Base-by-base conservation (phyloP, 2,888 invertebrate species). In the Proisotoma minuta region DNA sequence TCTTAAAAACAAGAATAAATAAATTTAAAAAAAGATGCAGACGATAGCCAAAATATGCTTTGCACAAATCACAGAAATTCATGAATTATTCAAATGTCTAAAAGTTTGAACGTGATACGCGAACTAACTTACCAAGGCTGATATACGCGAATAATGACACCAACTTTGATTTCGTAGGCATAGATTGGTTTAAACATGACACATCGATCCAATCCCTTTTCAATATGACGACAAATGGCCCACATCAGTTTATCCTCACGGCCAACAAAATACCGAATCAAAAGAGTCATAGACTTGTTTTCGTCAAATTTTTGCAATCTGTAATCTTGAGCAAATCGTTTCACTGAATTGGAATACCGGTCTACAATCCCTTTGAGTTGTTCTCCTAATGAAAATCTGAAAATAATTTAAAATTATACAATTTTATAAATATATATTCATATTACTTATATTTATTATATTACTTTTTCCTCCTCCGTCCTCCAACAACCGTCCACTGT, bases 131-230 rank as follows among this genome's bases (percentile, higher is more conserved):
- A 59, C 58, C 58, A 59, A 12, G 58, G 58, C 12, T 28, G 15
- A 50, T 34, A 59, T 10, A 59, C 22, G 22, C 29, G 49, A 3
- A 59, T 22, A 2, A 23, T 24, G 2, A 24, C 27, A 8, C 43
- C 43, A 3, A n/a, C 24, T 24, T 18, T 24, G 15, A 56, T 43
- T 12, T 56, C 56, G 20, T 15, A 24, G 2, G 34, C 10, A 20
- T 49, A 22, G 24, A 22, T 5, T 23, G 62, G 53, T 23, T 29
- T 54, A 23, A 63, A 63, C 24, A 63, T n/a, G 1, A 63, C 39
- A 24, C 49, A 59, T 15, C 28, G 43, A 34, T 56, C 27, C 15
- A 20, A 18, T 1, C 29, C 26, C 3, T 29, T 23, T n/a, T 54
- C 51, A 1, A 40, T 24, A 47, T 59, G 48, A 18, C 34, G 27